Evolutionary conservation across 2,113 vertebrate genomes (phyloP).

Genomic region (Aviceda subcristata): DNA sequence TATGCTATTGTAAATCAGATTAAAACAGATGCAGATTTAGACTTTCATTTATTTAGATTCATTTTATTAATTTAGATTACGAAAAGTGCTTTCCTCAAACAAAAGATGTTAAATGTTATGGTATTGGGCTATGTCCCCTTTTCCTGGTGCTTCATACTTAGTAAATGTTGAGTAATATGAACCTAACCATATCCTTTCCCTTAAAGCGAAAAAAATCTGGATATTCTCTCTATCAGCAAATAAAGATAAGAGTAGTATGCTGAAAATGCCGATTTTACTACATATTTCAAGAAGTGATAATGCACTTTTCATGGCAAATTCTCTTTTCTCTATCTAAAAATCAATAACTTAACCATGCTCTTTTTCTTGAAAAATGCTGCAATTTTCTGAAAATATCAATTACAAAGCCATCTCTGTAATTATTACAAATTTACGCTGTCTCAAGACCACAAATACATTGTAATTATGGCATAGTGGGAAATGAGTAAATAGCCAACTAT

Average conservation of each 20-base stretch:
- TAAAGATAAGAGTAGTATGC: conserved; percentile 81
- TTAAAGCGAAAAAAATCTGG: conserved; percentile 74
- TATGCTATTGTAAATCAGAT: neutral
- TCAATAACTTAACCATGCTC: neutral
- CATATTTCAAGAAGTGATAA: conserved; percentile 71
- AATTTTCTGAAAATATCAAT: conserved; percentile 64
- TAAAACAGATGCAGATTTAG: neutral
- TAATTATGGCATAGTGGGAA: conserved; percentile 25
- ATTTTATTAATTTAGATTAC: neutral
- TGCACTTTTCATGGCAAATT: conserved; percentile 59
- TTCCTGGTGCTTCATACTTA: neutral
- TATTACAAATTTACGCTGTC: conserved; percentile 17
- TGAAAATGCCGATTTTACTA: conserved; percentile 75
- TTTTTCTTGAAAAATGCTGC: neutral
- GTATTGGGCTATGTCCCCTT: neutral
- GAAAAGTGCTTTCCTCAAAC: neutral
- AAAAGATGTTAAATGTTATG: neutral
- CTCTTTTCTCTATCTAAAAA: conserved; percentile 55
- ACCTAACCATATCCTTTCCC: conserved; percentile 46
- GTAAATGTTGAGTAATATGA: conserved; percentile 58
- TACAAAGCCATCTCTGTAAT: conserved; percentile 19
- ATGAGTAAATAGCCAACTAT: conserved; percentile 25
- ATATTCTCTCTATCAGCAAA: conserved; percentile 79
- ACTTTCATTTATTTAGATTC: neutral
- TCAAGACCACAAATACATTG: conserved; percentile 43